Evolutionary conservation across 1,140 invertebrate species (phyloP).

Genomic region (Ceratosolen fusciceps): DNA sequence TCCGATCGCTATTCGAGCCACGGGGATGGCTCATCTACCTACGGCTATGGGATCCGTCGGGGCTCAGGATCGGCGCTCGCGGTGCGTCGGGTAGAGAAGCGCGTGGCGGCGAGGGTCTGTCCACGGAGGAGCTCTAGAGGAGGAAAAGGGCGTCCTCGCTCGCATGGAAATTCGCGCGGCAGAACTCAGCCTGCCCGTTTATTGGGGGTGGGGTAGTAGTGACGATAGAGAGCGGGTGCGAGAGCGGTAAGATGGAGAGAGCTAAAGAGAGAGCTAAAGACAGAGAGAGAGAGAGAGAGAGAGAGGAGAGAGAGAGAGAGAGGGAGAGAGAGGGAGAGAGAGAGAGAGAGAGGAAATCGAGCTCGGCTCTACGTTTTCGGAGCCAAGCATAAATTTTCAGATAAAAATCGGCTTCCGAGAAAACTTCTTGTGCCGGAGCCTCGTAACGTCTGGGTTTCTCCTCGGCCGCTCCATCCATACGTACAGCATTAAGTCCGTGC

Average conservation of each 20-base stretch:
- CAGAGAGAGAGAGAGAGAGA: too few relatives aligned
- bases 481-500: background rate
- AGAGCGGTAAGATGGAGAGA: background rate
- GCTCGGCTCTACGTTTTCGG: slow-evolving; percentile 29
- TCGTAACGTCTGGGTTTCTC: slow-evolving; percentile 12
- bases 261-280: background rate
- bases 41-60: too few relatives aligned
- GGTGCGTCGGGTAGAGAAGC: too few relatives aligned
- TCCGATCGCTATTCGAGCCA: background rate
- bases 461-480: background rate
- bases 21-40: too few relatives aligned
- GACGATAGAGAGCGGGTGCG: too few relatives aligned
- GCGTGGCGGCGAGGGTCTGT: too few relatives aligned
- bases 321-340: background rate
- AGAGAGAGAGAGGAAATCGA: background rate
- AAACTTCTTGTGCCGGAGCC: slow-evolving; percentile 41
- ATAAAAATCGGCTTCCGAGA: slow-evolving; percentile 44
- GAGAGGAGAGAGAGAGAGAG: background rate
- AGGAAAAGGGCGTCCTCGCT: too few relatives aligned
- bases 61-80: background rate
- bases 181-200: too few relatives aligned
- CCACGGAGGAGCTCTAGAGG: too few relatives aligned
- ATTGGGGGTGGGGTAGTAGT: too few relatives aligned
- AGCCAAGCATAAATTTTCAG: slow-evolving; percentile 1
- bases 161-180: too few relatives aligned